Conservation (phyloP, 2,113 vertebrate genomes). For the Grammomys surdaster region DNA sequence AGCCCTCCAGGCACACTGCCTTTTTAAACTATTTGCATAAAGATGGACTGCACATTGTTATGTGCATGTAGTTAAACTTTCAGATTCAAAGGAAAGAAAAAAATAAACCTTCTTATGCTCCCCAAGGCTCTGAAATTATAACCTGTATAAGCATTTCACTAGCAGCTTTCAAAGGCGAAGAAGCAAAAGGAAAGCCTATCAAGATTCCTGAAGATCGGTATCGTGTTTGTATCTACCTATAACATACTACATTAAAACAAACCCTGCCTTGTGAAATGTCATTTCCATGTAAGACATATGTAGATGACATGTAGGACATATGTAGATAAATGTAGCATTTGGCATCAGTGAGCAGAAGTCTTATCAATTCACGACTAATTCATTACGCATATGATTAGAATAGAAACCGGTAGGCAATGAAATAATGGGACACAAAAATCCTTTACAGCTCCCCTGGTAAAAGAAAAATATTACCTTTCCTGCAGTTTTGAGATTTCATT, state of each 20-base stretch:
- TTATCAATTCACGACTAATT: neutral
- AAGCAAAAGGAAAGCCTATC: slow-evolving; percentile 47
- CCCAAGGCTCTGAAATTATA: neutral
- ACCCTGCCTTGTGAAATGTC: neutral
- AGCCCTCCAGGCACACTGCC: slow-evolving; percentile 61
- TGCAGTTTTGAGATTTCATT: slow-evolving; percentile 14
- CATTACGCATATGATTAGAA: neutral
- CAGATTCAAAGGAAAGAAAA: slow-evolving; percentile 67
- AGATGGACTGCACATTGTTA: slow-evolving; percentile 74
- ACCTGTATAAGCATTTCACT: slow-evolving; percentile 18
- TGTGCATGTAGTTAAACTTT: slow-evolving; percentile 68
- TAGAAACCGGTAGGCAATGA: slow-evolving; percentile 1
- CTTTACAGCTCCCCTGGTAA: neutral
- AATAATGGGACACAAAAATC: slow-evolving; percentile 15
- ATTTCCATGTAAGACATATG: neutral
- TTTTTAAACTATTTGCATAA: slow-evolving; percentile 76
- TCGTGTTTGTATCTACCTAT: neutral
- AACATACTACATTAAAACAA: slow-evolving; percentile 8
- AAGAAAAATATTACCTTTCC: neutral
- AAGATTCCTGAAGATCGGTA: neutral
- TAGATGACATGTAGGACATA: neutral
- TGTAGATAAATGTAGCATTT: neutral
- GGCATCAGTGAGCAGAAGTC: neutral
- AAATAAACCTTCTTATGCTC: slow-evolving; percentile 28
- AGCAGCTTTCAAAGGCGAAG: neutral